Conservation (phyloP, 1,140 invertebrate genomes). For the Odontomachus brunneus region DNA sequence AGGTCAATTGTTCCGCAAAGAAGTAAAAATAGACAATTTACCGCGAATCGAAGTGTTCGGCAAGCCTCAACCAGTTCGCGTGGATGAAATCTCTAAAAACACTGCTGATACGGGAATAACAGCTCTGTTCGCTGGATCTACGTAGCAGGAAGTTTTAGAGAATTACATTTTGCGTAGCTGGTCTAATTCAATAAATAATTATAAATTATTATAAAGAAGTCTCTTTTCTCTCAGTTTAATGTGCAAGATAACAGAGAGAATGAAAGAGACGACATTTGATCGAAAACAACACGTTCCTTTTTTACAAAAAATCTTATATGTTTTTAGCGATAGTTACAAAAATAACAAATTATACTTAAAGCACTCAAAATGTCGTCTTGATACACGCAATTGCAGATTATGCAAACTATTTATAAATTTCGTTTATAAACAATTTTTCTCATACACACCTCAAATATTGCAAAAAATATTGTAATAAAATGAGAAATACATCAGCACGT, state of each 20-base stretch:
- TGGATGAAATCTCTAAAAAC: constrained; percentile 83
- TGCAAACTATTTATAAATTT: not conserved
- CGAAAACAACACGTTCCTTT: constrained; percentile 34
- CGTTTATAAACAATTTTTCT: no score
- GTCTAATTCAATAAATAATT: constrained; percentile 77
- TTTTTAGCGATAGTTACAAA: not conserved
- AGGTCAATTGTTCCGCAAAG: constrained; percentile 94
- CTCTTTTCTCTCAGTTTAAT: constrained; percentile 1
- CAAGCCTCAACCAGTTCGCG: constrained; percentile 84
- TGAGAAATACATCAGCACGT: not conserved
- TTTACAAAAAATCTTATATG: not conserved
- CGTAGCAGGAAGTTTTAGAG: constrained; percentile 80
- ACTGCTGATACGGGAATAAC: constrained; percentile 83
- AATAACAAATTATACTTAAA: not conserved
- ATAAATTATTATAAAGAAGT: constrained; percentile 78
- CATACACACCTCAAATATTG: not conserved
- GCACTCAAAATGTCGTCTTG: not conserved
- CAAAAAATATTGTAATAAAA: not conserved
- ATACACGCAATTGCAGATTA: not conserved
- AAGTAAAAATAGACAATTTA: constrained; percentile 93
- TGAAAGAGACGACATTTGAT: not conserved
- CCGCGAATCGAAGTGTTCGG: constrained; percentile 88
- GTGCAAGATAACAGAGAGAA: not conserved
- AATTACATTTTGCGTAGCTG: constrained; percentile 73
- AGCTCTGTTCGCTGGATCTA: constrained; percentile 84